These are phyloP conservation scores for Pyxicephalus adspersus DNA, from an alignment of 2,113 vertebrate species.

Conservation along the genomic window DNA sequence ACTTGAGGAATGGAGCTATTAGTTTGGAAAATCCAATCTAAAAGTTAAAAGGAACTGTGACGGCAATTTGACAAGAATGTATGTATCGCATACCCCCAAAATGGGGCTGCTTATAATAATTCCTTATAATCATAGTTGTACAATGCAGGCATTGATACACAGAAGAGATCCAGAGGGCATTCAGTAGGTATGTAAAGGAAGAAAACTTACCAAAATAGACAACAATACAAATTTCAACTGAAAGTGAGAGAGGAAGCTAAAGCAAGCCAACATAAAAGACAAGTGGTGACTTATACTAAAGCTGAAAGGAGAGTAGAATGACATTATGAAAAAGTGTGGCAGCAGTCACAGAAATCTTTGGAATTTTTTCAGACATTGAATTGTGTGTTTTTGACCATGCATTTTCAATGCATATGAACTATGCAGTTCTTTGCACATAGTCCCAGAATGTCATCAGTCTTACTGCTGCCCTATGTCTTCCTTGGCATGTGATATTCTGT, in stretches of 20 bases:
- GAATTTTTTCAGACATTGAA: no score
- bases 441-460: no score
- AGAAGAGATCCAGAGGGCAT: background rate
- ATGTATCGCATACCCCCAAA: slow-evolving; percentile 36
- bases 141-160: slow-evolving; percentile 4
- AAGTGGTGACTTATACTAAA: no score
- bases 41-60: slow-evolving; percentile 55
- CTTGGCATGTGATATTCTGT: no score
- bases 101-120: slow-evolving; percentile 42
- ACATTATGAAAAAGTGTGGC: no score
- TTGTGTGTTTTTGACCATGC: no score
- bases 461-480: no score
- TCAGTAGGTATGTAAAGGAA: background rate
- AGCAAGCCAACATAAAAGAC: background rate
- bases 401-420: no score
- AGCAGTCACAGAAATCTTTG: no score
- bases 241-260: background rate
- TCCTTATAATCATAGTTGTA: slow-evolving; percentile 35
- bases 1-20: slow-evolving; percentile 56
- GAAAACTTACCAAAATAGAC: background rate
- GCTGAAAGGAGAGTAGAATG: no score
- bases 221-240: background rate
- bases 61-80: slow-evolving; percentile 44
- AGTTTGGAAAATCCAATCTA: slow-evolving; percentile 57
- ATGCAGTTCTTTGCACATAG: no score